These are phyloP conservation scores for Thripadectes ignobilis DNA, from an alignment of 2,797 vertebrate species.

Conservation along the genomic window DNA sequence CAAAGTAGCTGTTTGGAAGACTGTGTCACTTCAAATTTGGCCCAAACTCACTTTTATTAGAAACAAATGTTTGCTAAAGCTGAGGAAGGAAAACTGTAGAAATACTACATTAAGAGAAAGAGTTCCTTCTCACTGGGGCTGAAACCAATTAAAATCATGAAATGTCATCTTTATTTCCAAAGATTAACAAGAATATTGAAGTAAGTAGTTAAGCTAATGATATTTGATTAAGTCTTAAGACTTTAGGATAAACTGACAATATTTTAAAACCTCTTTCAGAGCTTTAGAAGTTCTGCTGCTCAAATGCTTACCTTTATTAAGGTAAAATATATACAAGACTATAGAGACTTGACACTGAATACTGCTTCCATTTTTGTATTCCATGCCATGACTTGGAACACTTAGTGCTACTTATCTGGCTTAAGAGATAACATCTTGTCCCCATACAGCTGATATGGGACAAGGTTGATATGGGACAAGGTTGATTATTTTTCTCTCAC, in stretches of 20 bases:
- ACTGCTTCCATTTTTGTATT: neutral
- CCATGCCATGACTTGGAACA: neutral
- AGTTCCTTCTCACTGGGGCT: neutral
- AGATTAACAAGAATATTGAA: neutral
- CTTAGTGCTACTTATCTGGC: neutral
- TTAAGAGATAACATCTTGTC: neutral
- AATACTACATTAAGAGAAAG: neutral
- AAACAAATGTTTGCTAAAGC: neutral
- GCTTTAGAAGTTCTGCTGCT: neutral
- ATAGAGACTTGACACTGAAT: neutral
- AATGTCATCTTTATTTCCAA: neutral
- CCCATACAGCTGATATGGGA: neutral
- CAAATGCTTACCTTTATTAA: neutral
- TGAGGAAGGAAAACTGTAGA: neutral
- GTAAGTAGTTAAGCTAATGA: neutral
- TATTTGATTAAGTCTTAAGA: neutral
- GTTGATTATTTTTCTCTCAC: neutral
- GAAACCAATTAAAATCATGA: neutral
- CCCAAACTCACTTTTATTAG: neutral
- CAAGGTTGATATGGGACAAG: neutral
- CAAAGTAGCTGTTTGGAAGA: neutral
- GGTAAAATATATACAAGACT: neutral
- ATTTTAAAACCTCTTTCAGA: neutral
- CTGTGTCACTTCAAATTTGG: neutral
- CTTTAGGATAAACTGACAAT: neutral